Evolutionary conservation across 64 coral and sea anemone genomes (phyloP).

Genomic region (Actinia equina): DNA sequence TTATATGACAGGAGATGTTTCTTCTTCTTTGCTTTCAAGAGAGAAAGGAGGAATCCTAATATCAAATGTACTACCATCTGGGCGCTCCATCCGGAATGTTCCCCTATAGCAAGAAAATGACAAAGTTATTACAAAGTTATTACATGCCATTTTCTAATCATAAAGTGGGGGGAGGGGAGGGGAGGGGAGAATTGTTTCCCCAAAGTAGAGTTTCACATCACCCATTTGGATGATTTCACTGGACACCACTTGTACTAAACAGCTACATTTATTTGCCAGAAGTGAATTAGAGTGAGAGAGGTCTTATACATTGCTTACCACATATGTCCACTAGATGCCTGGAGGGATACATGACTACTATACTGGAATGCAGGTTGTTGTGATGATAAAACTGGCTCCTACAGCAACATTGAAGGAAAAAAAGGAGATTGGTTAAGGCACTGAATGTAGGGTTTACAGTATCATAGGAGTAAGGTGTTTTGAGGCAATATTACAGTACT

Average conservation of each 20-base stretch:
- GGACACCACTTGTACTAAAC: too few relatives aligned
- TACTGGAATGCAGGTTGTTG: conserved; percentile 95
- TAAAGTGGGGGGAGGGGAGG: too few relatives aligned
- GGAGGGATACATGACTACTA: conserved; percentile 93
- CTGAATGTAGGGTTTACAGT: neutral
- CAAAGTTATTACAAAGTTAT: too few relatives aligned
- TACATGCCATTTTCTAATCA: too few relatives aligned
- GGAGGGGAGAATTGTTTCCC: too few relatives aligned
- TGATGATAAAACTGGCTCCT: conserved; percentile 88
- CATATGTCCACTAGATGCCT: conserved; percentile 97
- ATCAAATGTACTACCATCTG: conserved; percentile 93
- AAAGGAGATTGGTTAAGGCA: neutral
- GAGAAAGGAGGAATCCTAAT: conserved; percentile 92
- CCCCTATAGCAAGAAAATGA: conserved; percentile 60
- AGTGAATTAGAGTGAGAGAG: neutral
- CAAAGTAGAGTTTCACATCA: too few relatives aligned
- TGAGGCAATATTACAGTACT: too few relatives aligned
- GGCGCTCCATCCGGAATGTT: conserved; percentile 86
- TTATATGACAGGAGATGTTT: conserved; percentile 40
- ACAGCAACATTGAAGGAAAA: neutral
- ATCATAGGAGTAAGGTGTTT: too few relatives aligned
- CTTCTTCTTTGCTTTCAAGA: conserved; percentile 92
- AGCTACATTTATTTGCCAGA: neutral
- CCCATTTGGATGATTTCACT: too few relatives aligned
- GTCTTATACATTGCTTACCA: conserved; percentile 51